phyloP scores from a whole-genome alignment of 2,113 vertebrate genomes.

The Pristiophorus japonicus region DNA sequence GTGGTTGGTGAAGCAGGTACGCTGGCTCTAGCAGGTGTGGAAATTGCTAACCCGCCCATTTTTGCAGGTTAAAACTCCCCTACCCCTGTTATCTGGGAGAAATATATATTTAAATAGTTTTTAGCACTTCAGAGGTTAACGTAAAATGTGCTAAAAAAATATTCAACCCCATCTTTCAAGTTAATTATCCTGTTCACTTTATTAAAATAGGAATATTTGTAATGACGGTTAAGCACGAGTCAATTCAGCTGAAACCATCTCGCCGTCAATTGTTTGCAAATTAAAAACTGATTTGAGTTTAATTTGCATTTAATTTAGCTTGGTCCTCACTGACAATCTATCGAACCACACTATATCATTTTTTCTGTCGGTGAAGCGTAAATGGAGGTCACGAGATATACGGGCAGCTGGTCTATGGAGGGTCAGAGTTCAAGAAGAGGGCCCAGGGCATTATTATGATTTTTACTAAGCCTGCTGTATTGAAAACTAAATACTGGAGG shows the following conservation, averaged over 20 bases:
- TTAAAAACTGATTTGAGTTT: neutral
- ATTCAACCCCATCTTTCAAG: neutral
- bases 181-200: neutral
- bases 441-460: neutral
- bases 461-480: neutral
- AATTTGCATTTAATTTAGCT: neutral
- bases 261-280: neutral
- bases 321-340: neutral
- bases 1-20: too few species aligned
- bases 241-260: neutral
- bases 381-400: neutral
- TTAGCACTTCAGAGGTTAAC: neutral
- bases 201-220: neutral
- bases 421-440: neutral
- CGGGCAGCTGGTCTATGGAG: neutral
- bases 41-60: too few species aligned
- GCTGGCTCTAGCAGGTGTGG: too few species aligned
- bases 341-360: neutral
- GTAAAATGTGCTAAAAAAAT: too few species aligned
- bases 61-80: too few species aligned
- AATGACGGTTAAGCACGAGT: too few species aligned
- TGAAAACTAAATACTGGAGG: neutral
- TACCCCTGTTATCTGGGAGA: too few species aligned
- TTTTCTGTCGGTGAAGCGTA: neutral
- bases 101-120: neutral